phyloP scores from a whole-genome alignment of 2,888 invertebrate genomes.

The Cistogaster globosa region DNA sequence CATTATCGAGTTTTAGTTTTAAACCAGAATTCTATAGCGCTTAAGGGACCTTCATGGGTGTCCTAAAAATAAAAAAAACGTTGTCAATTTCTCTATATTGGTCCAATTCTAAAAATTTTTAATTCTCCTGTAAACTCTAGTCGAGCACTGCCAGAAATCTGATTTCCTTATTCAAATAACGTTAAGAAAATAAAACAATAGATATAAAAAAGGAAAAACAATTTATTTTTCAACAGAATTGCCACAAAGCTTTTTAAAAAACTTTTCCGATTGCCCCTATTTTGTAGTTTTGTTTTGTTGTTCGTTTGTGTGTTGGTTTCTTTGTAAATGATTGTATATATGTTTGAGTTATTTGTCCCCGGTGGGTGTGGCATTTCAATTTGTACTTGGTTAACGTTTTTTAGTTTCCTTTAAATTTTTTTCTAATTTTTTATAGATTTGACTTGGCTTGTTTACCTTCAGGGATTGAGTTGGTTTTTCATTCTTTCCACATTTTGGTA shows the following conservation, averaged over 20 bases:
- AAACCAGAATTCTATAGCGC: too few relatives aligned
- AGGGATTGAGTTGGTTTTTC: slow-evolving; percentile 37
- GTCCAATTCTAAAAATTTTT: too few relatives aligned
- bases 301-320: background rate
- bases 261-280: background rate
- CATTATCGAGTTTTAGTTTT: too few relatives aligned
- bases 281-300: background rate
- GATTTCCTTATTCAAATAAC: too few relatives aligned
- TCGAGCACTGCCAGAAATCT: too few relatives aligned
- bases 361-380: slow-evolving; percentile 63
- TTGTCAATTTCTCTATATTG: too few relatives aligned
- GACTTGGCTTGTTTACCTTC: slow-evolving; percentile 29
- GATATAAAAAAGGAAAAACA: too few relatives aligned
- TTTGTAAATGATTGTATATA: background rate
- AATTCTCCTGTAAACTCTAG: too few relatives aligned
- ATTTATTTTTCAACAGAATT: too few relatives aligned
- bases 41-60: too few relatives aligned
- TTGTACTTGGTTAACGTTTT: slow-evolving; percentile 40
- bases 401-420: background rate
- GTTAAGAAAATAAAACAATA: too few relatives aligned
- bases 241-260: background rate
- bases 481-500: slow-evolving; percentile 1
- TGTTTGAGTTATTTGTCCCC: background rate
- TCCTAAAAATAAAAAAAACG: too few relatives aligned
- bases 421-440: background rate